These are phyloP conservation scores for Colletes gigas DNA, from an alignment of 1,140 invertebrate species.

Conservation along the genomic window DNA sequence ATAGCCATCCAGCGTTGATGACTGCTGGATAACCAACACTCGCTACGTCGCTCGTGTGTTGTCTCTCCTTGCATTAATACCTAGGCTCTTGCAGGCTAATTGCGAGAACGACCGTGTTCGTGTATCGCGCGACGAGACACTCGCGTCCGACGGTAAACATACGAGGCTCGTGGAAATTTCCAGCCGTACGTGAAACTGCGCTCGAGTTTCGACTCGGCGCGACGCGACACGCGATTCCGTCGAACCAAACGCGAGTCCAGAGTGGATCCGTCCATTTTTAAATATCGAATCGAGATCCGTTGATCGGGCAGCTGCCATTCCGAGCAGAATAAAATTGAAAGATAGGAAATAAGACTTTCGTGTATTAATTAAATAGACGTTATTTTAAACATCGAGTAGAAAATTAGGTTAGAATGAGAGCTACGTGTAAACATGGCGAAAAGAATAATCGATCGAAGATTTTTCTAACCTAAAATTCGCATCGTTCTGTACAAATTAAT, in stretches of 20 bases:
- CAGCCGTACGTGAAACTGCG: conserved; percentile 1
- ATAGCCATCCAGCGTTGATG: conserved; percentile 14
- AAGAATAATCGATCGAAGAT: too few species aligned
- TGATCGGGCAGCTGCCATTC: too few species aligned
- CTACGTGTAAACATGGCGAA: too few species aligned
- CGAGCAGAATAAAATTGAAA: too few species aligned
- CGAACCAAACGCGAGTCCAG: background rate
- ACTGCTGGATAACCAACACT: conserved; percentile 23
- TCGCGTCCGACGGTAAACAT: background rate
- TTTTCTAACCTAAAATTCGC: too few species aligned
- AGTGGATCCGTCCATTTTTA: background rate
- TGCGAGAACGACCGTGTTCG: conserved; percentile 6
- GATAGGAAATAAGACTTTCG: too few species aligned
- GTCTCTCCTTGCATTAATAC: conserved; percentile 21
- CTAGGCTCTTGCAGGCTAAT: conserved; percentile 6
- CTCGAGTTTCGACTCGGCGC: background rate
- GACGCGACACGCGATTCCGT: too few species aligned
- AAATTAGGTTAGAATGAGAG: too few species aligned
- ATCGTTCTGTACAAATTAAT: too few species aligned
- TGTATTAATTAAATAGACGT: too few species aligned
- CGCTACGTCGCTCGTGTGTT: background rate
- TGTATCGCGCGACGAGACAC: background rate
- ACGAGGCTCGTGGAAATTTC: conserved; percentile 45
- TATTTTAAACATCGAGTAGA: too few species aligned
- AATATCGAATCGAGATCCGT: too few species aligned